Conservation (phyloP, 2,113 vertebrate species). For the Neotoma lepida region DNA sequence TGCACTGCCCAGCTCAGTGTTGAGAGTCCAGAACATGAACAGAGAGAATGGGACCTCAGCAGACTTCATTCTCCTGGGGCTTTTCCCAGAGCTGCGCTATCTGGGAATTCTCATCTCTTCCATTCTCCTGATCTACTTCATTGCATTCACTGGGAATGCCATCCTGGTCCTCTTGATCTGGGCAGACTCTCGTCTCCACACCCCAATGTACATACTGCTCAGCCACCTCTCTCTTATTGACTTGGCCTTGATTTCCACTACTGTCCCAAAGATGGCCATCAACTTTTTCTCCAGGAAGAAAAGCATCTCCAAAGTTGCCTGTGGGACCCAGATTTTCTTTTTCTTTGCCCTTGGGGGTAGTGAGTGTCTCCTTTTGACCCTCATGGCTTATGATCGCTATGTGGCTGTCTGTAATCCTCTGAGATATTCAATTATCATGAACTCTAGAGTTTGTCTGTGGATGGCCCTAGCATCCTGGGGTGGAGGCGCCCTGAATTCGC, state of each 20-base stretch:
- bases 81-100: neutral
- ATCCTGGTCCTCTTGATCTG: slow-evolving; percentile 51
- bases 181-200: slow-evolving; percentile 8
- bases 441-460: slow-evolving; percentile 18
- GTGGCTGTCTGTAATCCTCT: slow-evolving; percentile 61
- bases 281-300: slow-evolving; percentile 37
- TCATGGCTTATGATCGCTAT: slow-evolving; percentile 65
- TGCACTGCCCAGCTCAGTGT: neutral
- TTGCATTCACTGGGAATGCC: neutral
- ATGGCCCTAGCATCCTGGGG: slow-evolving; percentile 37
- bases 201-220: slow-evolving; percentile 66
- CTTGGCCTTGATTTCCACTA: slow-evolving; percentile 51
- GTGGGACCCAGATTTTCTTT: slow-evolving; percentile 67
- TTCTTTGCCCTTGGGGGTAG: slow-evolving; percentile 55
- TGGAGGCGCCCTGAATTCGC: slow-evolving; percentile 30
- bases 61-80: slow-evolving; percentile 50
- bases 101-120: neutral
- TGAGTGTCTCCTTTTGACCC: slow-evolving; percentile 64
- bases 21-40: neutral
- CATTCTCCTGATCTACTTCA: neutral
- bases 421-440: slow-evolving; percentile 52
- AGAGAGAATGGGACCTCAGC: neutral
- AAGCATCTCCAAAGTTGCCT: slow-evolving; percentile 52
- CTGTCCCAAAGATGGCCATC: slow-evolving; percentile 59
- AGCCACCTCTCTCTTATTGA: slow-evolving; percentile 63